These are phyloP conservation scores for Phenganax marumi DNA, from an alignment of 92 coral and sea anemone species.

Conservation along the genomic window DNA sequence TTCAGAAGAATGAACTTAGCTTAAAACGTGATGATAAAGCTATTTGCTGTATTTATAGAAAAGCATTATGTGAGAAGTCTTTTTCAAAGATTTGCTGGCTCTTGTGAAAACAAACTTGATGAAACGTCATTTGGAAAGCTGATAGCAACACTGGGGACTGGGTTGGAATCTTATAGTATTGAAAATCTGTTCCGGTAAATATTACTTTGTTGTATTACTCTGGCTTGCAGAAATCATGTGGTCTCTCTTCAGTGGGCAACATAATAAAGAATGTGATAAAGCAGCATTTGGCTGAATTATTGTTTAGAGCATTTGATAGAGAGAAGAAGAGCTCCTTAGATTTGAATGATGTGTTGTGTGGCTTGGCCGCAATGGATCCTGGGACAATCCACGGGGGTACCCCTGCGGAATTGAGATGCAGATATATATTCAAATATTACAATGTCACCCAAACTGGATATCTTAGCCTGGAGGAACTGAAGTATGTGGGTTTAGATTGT, in stretches of 20 bases:
- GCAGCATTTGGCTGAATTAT: neutral
- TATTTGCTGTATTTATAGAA: conserved; percentile 53
- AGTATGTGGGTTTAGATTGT: conserved; percentile 46
- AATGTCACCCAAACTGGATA: conserved; percentile 49
- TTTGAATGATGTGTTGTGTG: conserved; percentile 55
- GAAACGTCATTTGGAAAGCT: conserved; percentile 46
- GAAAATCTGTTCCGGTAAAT: conserved; percentile 64
- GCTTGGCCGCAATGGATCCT: conserved; percentile 86
- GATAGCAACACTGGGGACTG: conserved; percentile 53
- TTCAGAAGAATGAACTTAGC: no score
- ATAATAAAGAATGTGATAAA: neutral
- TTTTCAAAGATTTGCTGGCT: conserved; percentile 53
- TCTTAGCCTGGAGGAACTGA: conserved; percentile 64
- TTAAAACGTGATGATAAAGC: neutral
- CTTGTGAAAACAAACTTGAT: conserved; percentile 29
- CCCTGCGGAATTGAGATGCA: conserved; percentile 78
- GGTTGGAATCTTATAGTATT: conserved; percentile 28
- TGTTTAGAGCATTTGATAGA: conserved; percentile 65
- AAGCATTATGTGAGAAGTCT: conserved; percentile 56
- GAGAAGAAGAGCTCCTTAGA: conserved; percentile 40
- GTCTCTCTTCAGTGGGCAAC: no score
- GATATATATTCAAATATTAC: conserved; percentile 73
- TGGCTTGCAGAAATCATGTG: no score
- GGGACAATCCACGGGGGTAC: conserved; percentile 78
- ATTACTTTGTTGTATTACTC: no score